Conservation (phyloP, 2,113 vertebrate genomes). For the Nannobrachium achirus region DNA sequence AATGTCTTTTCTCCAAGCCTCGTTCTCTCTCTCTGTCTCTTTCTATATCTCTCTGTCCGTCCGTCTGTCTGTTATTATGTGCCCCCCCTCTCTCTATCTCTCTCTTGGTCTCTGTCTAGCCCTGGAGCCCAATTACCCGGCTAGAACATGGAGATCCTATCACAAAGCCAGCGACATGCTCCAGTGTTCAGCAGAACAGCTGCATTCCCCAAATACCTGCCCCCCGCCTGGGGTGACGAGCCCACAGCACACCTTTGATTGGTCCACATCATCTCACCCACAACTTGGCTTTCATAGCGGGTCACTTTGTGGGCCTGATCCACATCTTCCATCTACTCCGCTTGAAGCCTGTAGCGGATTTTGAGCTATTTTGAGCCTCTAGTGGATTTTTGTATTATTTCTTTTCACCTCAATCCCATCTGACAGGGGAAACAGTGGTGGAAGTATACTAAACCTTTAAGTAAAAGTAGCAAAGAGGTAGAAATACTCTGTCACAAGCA, state of each 20-base stretch:
- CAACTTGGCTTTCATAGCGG: constrained; percentile 33
- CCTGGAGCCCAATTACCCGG: constrained; percentile 73
- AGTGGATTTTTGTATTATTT: too few relatives aligned
- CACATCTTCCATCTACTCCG: too few relatives aligned
- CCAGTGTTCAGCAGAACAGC: constrained; percentile 43
- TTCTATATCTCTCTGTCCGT: background rate
- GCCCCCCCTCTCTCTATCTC: constrained; percentile 29
- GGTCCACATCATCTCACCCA: constrained; percentile 27
- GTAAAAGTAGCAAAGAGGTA: too few relatives aligned
- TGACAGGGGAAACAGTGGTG: too few relatives aligned
- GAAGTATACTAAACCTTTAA: too few relatives aligned
- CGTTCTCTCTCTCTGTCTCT: background rate
- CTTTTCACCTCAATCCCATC: too few relatives aligned
- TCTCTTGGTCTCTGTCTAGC: constrained; percentile 32
- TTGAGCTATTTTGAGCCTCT: too few relatives aligned
- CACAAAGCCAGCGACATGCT: constrained; percentile 61
- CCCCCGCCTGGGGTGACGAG: constrained; percentile 37
- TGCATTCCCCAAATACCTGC: constrained; percentile 62
- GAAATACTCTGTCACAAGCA: too few relatives aligned
- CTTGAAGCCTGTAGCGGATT: too few relatives aligned
- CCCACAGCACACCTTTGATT: constrained; percentile 41
- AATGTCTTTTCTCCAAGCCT: constrained; percentile 13
- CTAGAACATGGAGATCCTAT: constrained; percentile 67
- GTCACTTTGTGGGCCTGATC: too few relatives aligned
- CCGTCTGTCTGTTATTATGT: background rate